Percentiles rank a stretch among this genome's conserved stretches.
Evolutionary conservation across 92 coral and sea anemone genomes (phyloP).

Genomic region (Epizoanthus fatuus): DNA sequence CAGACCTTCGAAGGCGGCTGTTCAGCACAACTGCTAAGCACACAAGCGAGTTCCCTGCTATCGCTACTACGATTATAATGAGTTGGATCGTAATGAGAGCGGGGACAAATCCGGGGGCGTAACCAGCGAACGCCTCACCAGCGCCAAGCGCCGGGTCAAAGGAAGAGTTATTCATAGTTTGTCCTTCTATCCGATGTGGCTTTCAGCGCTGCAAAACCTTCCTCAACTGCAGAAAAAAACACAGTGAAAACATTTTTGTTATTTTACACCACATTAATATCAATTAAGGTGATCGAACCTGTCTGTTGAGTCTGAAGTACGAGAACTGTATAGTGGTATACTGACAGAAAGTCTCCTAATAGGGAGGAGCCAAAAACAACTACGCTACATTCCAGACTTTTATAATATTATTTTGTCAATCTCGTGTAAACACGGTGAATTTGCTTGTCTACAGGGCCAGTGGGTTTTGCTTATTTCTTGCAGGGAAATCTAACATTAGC

Average conservation of each 20-base stretch:
- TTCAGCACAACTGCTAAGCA: slow-evolving; percentile 36
- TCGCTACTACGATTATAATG: neutral
- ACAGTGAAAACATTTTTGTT: neutral
- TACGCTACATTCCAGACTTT: too few species aligned
- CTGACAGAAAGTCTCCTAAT: neutral
- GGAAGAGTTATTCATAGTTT: slow-evolving; percentile 31
- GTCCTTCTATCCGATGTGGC: neutral
- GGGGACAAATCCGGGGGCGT: neutral
- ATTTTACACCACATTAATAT: neutral
- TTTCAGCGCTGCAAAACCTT: neutral
- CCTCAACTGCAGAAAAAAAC: slow-evolving; percentile 23
- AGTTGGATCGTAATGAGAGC: neutral
- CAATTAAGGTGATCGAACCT: neutral
- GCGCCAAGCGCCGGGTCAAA: neutral
- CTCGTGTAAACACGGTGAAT: too few species aligned
- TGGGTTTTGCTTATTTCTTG: too few species aligned
- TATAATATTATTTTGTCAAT: too few species aligned
- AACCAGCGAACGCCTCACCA: neutral
- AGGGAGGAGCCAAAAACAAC: neutral
- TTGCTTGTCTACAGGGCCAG: too few species aligned
- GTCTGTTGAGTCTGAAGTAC: neutral
- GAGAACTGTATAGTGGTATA: neutral
- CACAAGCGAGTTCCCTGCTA: slow-evolving; percentile 30
- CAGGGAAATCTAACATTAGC: neutral
- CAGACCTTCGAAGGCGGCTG: slow-evolving; percentile 39